phyloP scores from a whole-genome alignment of 2,113 vertebrate species.

The Halcyon malimbica region DNA sequence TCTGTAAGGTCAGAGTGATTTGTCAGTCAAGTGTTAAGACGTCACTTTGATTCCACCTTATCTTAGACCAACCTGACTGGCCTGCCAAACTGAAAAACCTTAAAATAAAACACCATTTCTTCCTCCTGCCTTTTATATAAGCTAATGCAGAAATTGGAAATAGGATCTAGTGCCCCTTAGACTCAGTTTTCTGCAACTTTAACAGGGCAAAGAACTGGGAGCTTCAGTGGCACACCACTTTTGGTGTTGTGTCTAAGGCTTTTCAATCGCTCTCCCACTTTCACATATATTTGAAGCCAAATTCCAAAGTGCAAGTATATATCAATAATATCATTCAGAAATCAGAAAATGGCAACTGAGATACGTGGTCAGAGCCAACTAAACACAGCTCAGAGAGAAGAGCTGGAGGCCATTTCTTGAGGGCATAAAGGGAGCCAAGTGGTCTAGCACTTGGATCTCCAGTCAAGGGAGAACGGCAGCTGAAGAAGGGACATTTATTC shows the following conservation, averaged over 20 bases:
- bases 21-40: neutral
- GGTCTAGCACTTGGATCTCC: neutral
- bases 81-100: neutral
- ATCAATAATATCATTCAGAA: neutral
- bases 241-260: neutral
- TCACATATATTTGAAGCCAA: neutral
- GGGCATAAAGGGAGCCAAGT: neutral
- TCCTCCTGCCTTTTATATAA: neutral
- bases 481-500: neutral
- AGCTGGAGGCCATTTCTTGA: neutral
- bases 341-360: neutral
- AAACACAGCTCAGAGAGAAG: neutral
- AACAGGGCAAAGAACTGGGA: neutral
- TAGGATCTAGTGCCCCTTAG: neutral
- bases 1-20: neutral
- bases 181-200: neutral
- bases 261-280: neutral
- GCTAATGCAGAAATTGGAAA: neutral
- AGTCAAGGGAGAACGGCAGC: neutral
- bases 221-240: rapidly evolving
- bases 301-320: neutral
- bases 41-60: neutral
- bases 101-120: neutral
- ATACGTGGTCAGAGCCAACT: neutral
- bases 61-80: neutral